These are phyloP conservation scores for Agrotis ipsilon DNA, from an alignment of 2,888 invertebrate species.

Conservation along the genomic window DNA sequence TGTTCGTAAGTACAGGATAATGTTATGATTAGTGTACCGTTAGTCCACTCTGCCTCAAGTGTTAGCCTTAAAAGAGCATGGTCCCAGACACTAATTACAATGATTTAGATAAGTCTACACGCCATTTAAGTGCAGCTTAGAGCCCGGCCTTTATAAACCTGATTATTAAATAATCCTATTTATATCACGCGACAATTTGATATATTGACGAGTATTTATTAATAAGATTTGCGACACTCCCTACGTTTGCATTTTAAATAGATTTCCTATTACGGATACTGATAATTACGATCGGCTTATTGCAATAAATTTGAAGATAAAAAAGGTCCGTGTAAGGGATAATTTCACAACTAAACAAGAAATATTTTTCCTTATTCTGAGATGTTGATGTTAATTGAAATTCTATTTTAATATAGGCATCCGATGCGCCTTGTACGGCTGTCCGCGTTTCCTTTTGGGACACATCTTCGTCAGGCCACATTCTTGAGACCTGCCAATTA, in stretches of 20 bases:
- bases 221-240: constrained; percentile 50
- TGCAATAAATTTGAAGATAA: constrained; percentile 47
- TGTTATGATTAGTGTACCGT: constrained; percentile 80
- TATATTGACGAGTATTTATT: constrained; percentile 45
- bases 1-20: constrained; percentile 72
- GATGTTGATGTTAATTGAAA: constrained; percentile 73
- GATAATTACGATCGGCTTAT: constrained; percentile 48
- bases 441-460: constrained; percentile 83
- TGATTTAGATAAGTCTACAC: constrained; percentile 72
- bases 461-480: constrained; percentile 83
- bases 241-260: constrained; percentile 46
- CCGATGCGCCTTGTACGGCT: constrained; percentile 78
- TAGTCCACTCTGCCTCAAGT: constrained; percentile 66
- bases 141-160: constrained; percentile 62
- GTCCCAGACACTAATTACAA: constrained; percentile 69
- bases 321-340: constrained; percentile 32
- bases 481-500: constrained; percentile 88
- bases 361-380: constrained; percentile 65
- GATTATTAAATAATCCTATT: constrained; percentile 70
- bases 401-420: constrained; percentile 84
- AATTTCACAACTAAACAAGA: constrained; percentile 48
- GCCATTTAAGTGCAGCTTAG: constrained; percentile 69
- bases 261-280: constrained; percentile 56
- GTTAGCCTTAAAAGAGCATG: constrained; percentile 63
- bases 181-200: constrained; percentile 65